Evolutionary conservation across 2,797 vertebrate species (phyloP), one percentile per base, ranked within the genome.

Genomic region (Xenopus petersii): DNA sequence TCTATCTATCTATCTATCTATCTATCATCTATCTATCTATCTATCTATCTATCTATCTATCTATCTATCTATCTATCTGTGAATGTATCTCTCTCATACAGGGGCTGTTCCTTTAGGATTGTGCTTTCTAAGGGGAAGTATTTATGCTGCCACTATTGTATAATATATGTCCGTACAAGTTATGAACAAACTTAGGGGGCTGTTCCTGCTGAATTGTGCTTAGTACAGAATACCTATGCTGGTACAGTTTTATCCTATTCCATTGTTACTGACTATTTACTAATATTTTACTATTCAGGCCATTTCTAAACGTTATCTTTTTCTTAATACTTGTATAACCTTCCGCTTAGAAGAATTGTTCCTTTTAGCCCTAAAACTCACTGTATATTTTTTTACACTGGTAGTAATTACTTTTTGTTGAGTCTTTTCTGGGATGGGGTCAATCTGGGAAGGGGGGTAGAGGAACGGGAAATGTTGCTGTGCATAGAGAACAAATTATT

Each of bases 401-500:
- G 36, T 5, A 42, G 36, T 66, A 74, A 70, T 74, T 47, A 70
- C 55, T 26, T 59, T 59, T 68, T 24, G 55, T 64, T 72, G 47
- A 65, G 46, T 70, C 68, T 79, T 70, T 62, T 54, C 54, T 54
- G 47, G 46, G 66, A 59, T 59, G 66, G 71, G 71, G 71, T 73
- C 60, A 73, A 73, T 73, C 26, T 65, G 61, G 66, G 67, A 54
- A 70, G 71, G 65, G 49, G 49, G 15, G 15, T 15, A 51, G 64
- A 26, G 47, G 63, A 69, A 42, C 49, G 75, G 70, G 71, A 74
- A 79, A 79, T 66, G 71, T 79, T 79, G 67, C 54, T 54, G 61
- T 24, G 49, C 71, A 54, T 51, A 12, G 30, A 65, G 71, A 74
- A 74, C 77, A 79, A 79, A 79, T 79, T 51, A 74, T 74, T 65